Base-by-base conservation (phyloP, 2,113 vertebrate species). In the Clupea harengus region DNA sequence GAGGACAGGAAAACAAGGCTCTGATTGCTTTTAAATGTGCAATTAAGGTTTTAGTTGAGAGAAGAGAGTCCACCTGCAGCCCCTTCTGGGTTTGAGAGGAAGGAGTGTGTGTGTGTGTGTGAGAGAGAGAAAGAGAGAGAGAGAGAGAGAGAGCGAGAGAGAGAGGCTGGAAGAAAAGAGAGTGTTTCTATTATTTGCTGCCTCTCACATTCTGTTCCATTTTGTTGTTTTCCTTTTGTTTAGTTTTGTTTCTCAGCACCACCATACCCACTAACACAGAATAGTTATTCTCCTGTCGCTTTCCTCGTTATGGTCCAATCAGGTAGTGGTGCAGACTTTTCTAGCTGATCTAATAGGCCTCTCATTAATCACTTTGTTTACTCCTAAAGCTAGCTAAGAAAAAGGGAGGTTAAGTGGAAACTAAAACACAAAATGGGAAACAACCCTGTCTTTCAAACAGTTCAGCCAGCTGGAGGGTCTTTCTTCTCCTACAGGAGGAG, bases 11-110 rank as follows among this genome's bases (percentile, higher is more conserved):
- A 32, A 72, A 72, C 64, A 72, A 32, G 28, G 25, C 64, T 72
- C 64, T 72, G 64, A 72, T 72, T 72, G 64, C 64, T 72, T 72
- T 32, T 11, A 72, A 72, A 72, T 32, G 25, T 11, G 8, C 64
- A 72, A 72, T 72, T 72, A 72, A 72, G 64, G n/a, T 10, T 72
- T 25, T 28, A 72, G 64, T 3, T 72, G 64, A 32, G 64, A 72
- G 64, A 13, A 57, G 10, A 67, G 60, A 25, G n/a, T 72, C 64
- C 64, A 72, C 64, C 64, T 72, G 64, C 64, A 72, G n/a, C 64
- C 28, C 64, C 64, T 72, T 72, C 20, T 60, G 54, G 22, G 22
- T 60, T 60, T 60, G 54, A 60, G 54, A 60, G 54, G 54, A 22
- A 6, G 6, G 54, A 22, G 15, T 18, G 13, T 54, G 17, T 54